A percentile compares a stretch with the other conserved stretches of the same genome.
These are phyloP conservation scores for Campopleginae sp. DNA, from an alignment of 2,888 invertebrate genomes.

Conservation along the genomic window DNA sequence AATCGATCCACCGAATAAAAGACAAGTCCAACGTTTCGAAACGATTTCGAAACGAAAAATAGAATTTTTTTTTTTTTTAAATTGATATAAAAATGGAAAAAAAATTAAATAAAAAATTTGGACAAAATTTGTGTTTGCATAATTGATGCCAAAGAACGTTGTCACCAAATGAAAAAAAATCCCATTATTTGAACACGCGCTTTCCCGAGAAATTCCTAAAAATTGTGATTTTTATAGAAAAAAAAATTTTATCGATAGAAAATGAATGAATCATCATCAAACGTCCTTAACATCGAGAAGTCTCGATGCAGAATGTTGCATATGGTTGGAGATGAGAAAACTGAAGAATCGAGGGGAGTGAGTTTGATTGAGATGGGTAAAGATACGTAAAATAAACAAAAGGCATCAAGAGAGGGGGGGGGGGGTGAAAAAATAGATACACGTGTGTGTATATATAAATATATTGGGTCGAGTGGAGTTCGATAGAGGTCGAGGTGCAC, in stretches of 20 bases:
- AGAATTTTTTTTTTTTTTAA: too few relatives aligned
- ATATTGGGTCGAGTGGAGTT: slow-evolving; percentile 62
- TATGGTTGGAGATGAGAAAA: background rate
- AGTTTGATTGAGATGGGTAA: background rate
- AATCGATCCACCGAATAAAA: background rate
- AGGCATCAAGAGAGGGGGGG: background rate
- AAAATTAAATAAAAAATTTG: too few relatives aligned
- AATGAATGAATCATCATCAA: too few relatives aligned
- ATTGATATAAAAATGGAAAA: background rate
- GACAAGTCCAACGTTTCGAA: background rate
- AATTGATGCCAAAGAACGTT: too few relatives aligned
- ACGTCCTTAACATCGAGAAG: too few relatives aligned
- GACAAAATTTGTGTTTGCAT: too few relatives aligned
- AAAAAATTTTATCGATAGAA: too few relatives aligned
- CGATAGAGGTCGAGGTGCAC: slow-evolving; percentile 63
- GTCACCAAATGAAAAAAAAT: too few relatives aligned
- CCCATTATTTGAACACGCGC: too few relatives aligned
- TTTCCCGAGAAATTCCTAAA: too few relatives aligned
- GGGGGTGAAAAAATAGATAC: slow-evolving; percentile 25
- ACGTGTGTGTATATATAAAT: slow-evolving; percentile 14
- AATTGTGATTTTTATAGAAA: too few relatives aligned
- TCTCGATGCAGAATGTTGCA: background rate
- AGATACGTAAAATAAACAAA: slow-evolving; percentile 3
- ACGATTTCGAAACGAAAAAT: background rate
- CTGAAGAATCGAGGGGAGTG: background rate